Conservation (phyloP, 2,797 vertebrate species). For the Argyrosomus regius region DNA sequence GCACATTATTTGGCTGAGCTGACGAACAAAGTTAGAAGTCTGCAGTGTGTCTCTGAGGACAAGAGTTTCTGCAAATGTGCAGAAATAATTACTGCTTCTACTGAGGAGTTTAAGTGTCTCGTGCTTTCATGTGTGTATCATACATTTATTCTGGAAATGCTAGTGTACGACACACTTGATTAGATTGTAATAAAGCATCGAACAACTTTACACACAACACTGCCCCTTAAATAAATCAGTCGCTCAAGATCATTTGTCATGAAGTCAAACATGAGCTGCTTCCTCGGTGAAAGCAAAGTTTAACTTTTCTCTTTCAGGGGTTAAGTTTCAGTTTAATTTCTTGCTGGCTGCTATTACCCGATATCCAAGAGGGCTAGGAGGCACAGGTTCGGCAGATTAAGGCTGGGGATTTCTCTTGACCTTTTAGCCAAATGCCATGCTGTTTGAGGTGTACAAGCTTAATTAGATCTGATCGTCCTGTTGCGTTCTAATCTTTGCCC, state of each 20-base stretch:
- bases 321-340: slow-evolving; percentile 32
- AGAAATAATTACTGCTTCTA: background rate
- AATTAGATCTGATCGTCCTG: slow-evolving; percentile 79
- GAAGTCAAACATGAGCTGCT: slow-evolving; percentile 13
- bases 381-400: slow-evolving; percentile 78
- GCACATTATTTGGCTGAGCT: slow-evolving; percentile 37
- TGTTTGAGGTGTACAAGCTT: slow-evolving; percentile 78
- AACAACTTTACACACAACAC: slow-evolving; percentile 10
- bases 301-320: background rate
- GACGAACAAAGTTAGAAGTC: slow-evolving; percentile 28
- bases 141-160: background rate
- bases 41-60: background rate
- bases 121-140: background rate
- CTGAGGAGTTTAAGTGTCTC: background rate
- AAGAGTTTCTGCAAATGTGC: background rate
- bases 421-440: slow-evolving; percentile 84
- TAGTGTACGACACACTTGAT: background rate
- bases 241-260: slow-evolving; percentile 21
- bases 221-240: slow-evolving; percentile 17
- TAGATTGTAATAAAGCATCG: slow-evolving; percentile 3
- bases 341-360: slow-evolving; percentile 26
- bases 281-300: slow-evolving; percentile 26
- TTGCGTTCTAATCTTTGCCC: slow-evolving; percentile 67
- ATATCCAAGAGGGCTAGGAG: slow-evolving; percentile 54
- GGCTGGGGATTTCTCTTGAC: slow-evolving; percentile 84